Base-by-base conservation (phyloP, 2,888 invertebrate genomes). In the Andrena bucephala region DNA sequence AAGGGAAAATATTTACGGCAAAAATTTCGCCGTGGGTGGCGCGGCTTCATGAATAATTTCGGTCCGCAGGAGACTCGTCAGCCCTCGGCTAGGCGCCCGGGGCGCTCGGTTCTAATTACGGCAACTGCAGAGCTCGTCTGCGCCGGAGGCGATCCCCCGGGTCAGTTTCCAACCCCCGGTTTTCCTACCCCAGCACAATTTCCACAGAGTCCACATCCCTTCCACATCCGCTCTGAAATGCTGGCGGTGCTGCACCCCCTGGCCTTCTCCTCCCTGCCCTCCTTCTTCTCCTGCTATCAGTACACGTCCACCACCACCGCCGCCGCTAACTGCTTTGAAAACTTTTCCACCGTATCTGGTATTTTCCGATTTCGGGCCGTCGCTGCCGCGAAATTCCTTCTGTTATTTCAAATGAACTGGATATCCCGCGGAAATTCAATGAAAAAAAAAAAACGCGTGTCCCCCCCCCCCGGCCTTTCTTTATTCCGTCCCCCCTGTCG, bases 61-160 rank as follows among this genome's bases (percentile, higher is more conserved):
- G 93, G 93, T 92, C 92, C 92, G 91, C 91, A 87, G 91, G 91
- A 92, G 92, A 91, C 93, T 93, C 92, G 93, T 93, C 92, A 92
- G 93, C 94, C 92, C 73, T 80, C 82, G 91, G 94, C 91, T 69
- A 82, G 77, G 42, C 85, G 91, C 93, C 89, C 77, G 80, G 68
- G 92, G 94, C 93, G 89, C 91, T 92, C 90, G 91, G 93, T 94
- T 94, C 94, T 94, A 94, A 94, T 94, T 94, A 94, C 93, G 93
- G 92, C 91, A 90, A 93, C 93, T 93, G 93, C 92, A 90, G 91
- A 92, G 89, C 90, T 89, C 91, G 89, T 92, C 91, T 91, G 89
- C 85, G 90, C 93, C 91, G 79, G 68, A 67, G 85, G 93, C 90
- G 73, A 81, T 84, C 86, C 93, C 90, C 74, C 83, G 76, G 91